Evolutionary conservation across 2,113 vertebrate genomes (phyloP), one percentile per base, ranked within the genome.

Genomic region (Megaleporinus macrocephalus): DNA sequence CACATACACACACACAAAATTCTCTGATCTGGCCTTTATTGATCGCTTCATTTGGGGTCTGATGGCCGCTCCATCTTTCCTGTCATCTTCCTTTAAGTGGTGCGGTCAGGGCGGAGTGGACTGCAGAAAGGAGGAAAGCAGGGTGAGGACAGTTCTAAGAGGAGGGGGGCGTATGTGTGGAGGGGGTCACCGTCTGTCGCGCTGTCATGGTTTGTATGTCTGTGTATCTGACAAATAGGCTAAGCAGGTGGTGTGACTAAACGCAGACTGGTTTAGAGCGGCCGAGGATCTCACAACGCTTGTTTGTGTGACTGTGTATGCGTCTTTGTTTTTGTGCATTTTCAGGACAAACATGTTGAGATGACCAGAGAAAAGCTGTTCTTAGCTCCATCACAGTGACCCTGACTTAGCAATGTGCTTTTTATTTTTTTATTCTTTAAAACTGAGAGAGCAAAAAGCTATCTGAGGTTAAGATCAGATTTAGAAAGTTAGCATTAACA

Each of bases 231-330:
- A 95, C 97, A 96, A 97, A 97, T 96, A 95, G 94, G 91, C 94
- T 93, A 95, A 96, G 98, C 98, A 99, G 98, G 97, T 99, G 98
- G 97, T 98, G 96, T 97, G 96, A 97, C 97, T 97, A 96, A 98
- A 96, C 94, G 91, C 93, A 92, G 94, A 94, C 95, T 94, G 86
- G 59, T 90, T 92, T 95, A 93, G 96, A 96, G 95, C 93, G 93
- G 91, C 91, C 94, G 92, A 90, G 87, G 92, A 87, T 88, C 69
- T 69, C 44, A 53, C 49, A 24, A 24, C 9, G 26, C 59, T 59
- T 77, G 20, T 76, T 55, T 29, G 18, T 83, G 41, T 73, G 24
- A 78, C 49, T 83, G 66, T 79, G 81, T 79, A 10, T 44, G 41
- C 11, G 41, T 44, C 41, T 44, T 44, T 44, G 41, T 44, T 44